These are phyloP conservation scores for Hydropsyche tenuis DNA, from an alignment of 1,140 invertebrate genomes.

Conservation along the genomic window DNA sequence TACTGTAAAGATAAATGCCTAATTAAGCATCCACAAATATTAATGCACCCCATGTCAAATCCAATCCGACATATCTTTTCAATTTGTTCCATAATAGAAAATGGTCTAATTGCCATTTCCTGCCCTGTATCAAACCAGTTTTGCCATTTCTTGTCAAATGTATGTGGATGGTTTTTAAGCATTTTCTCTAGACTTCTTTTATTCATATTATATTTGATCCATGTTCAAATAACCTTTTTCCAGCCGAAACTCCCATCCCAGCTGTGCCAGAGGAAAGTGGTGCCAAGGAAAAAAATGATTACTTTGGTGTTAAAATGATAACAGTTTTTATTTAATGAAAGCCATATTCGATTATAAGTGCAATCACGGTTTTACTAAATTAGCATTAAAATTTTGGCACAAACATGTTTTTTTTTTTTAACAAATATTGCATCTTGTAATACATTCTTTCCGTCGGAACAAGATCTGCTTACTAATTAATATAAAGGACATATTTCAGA, in stretches of 20 bases:
- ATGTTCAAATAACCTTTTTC: conserved; percentile 52
- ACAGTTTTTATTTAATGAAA: background rate
- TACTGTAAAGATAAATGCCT: conserved; percentile 31
- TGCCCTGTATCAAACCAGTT: conserved; percentile 15
- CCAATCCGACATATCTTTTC: conserved; percentile 26
- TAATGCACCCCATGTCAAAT: conserved; percentile 18
- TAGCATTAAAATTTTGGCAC: background rate
- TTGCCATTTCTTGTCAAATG: conserved; percentile 16
- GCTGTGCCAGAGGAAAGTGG: conserved; percentile 61
- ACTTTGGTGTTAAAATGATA: conserved; percentile 14
- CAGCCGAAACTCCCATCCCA: conserved; percentile 63
- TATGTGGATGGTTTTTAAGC: conserved; percentile 40
- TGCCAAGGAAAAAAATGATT: conserved; percentile 34
- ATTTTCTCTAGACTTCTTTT: conserved; percentile 7
- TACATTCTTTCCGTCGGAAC: background rate
- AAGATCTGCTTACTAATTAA: conserved; percentile 21
- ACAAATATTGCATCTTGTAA: background rate
- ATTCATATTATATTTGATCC: conserved; percentile 38
- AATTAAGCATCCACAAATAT: conserved; percentile 45
- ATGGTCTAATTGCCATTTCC: conserved; percentile 32
- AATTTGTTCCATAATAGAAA: conserved; percentile 30
- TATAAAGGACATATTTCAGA: conserved; percentile 64
- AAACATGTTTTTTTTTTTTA: background rate
- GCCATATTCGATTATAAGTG: background rate
- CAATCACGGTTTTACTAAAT: background rate